These are phyloP conservation scores for Malurus elegans DNA, from an alignment of 2,113 vertebrate species.

Conservation along the genomic window DNA sequence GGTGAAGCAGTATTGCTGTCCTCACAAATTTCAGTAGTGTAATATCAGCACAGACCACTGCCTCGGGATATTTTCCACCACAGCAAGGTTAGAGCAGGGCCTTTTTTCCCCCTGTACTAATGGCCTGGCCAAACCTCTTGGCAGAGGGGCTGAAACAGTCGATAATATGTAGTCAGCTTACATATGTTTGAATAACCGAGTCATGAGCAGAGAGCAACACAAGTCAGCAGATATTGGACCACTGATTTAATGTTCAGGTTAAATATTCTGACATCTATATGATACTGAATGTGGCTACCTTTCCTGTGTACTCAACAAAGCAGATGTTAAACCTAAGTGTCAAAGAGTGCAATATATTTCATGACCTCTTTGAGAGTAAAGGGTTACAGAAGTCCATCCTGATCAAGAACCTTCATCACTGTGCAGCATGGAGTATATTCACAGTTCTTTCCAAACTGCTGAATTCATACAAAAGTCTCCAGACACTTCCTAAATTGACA, in stretches of 20 bases:
- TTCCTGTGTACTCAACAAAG: not conserved
- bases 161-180: not conserved
- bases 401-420: not conserved
- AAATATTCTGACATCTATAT: not conserved
- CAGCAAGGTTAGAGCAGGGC: not conserved
- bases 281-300: not conserved
- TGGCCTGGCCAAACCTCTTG: not conserved
- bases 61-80: slow-evolving; percentile 46
- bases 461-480: not conserved
- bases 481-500: not conserved
- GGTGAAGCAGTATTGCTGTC: not conserved
- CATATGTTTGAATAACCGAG: slow-evolving; percentile 4
- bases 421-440: not conserved
- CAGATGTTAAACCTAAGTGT: not conserved
- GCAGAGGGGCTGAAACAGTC: not conserved
- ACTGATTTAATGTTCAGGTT: not conserved
- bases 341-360: not conserved
- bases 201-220: slow-evolving; percentile 13
- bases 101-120: not conserved
- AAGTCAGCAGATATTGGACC: not conserved
- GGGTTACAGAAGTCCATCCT: not conserved
- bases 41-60: not conserved
- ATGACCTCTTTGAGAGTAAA: not conserved
- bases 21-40: not conserved
- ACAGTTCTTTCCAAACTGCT: not conserved